phyloP scores from a whole-genome alignment of 2,797 vertebrate species.

The Trachurus trachurus region DNA sequence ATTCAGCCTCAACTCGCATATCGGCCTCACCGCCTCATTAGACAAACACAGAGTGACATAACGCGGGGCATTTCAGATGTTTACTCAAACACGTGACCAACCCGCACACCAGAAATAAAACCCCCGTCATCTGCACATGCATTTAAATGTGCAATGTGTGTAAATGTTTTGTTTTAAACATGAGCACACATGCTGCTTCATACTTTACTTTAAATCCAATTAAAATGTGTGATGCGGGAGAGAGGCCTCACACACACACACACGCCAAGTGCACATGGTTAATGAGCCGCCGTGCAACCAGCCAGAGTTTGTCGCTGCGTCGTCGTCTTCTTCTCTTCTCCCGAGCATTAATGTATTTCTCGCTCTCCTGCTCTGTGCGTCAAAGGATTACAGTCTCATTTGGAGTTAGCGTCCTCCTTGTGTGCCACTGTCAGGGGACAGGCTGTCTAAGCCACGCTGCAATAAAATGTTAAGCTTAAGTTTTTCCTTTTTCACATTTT shows the following conservation, averaged over 20 bases:
- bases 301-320: constrained; percentile 27
- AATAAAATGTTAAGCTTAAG: constrained; percentile 42
- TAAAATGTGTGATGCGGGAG: constrained; percentile 50
- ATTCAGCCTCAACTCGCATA: background rate
- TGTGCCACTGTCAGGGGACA: constrained; percentile 47
- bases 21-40: constrained; percentile 32
- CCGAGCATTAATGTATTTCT: constrained; percentile 50
- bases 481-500: constrained; percentile 2
- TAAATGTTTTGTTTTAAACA: constrained; percentile 52
- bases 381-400: constrained; percentile 70
- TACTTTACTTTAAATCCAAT: constrained; percentile 60
- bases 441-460: constrained; percentile 32
- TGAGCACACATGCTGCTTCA: background rate
- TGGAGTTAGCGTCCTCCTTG: constrained; percentile 43
- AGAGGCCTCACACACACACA: constrained; percentile 35
- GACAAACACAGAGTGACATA: constrained; percentile 12
- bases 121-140: background rate
- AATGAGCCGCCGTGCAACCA: constrained; percentile 57
- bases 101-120: background rate
- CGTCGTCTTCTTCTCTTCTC: constrained; percentile 22
- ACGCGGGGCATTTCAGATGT: constrained; percentile 14
- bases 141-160: constrained; percentile 25
- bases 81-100: background rate
- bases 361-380: constrained; percentile 42
- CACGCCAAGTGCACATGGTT: constrained; percentile 39